Evolutionary conservation across 2,888 invertebrate genomes (phyloP).

Genomic region (Andrena minutula): DNA sequence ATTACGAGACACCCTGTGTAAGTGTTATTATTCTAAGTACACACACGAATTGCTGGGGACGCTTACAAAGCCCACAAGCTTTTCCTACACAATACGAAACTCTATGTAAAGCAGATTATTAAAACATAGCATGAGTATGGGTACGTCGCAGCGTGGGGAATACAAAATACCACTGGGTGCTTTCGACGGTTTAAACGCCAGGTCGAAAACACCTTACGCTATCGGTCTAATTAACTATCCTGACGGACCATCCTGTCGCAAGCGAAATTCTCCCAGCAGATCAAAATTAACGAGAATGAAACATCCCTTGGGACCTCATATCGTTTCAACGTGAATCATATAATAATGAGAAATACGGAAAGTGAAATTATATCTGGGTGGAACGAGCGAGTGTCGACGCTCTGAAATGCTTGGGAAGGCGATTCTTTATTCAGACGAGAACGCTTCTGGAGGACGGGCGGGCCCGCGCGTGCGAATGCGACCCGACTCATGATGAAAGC

Average conservation of each 20-base stretch:
- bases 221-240: conserved; percentile 2
- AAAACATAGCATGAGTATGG: conserved; percentile 80
- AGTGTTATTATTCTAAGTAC: neutral
- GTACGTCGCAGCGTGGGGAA: conserved; percentile 79
- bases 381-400: too few relatives aligned
- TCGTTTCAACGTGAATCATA: neutral
- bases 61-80: neutral
- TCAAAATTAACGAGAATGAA: conserved; percentile 27
- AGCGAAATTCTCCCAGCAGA: neutral
- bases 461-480: conserved; percentile 81
- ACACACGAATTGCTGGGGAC: conserved; percentile 20
- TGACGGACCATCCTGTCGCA: conserved; percentile 5
- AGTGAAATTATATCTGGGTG: neutral
- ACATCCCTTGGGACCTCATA: neutral
- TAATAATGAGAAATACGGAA: too few relatives aligned
- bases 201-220: neutral
- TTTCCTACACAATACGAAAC: neutral
- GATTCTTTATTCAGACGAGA: conserved; percentile 17
- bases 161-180: conserved; percentile 46
- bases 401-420: neutral
- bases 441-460: conserved; percentile 73
- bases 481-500: conserved; percentile 82
- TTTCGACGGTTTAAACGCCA: conserved; percentile 19
- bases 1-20: neutral
- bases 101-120: neutral